Percentiles rank a stretch among this genome's conserved stretches.
phyloP scores from a whole-genome alignment of 2,888 invertebrate genomes.

The Limnephilus marmoratus region DNA sequence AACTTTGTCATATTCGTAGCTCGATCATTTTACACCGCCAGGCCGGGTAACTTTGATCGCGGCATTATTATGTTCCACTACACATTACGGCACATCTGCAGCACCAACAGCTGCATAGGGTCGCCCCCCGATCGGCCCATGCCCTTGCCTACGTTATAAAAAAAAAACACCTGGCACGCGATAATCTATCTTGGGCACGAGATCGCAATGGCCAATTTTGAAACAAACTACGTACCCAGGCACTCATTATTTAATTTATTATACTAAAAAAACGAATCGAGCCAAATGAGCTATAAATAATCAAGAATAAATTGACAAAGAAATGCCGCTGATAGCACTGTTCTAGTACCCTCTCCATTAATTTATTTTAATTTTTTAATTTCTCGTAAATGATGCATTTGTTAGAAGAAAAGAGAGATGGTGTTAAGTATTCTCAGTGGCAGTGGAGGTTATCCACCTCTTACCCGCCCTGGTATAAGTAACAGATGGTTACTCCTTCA shows the following conservation, averaged over 20 bases:
- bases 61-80: neutral
- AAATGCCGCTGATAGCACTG: too few relatives aligned
- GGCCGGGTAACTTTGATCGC: neutral
- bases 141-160: constrained; percentile 27
- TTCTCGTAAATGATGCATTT: neutral
- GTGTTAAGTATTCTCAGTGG: too few relatives aligned
- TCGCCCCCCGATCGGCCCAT: constrained; percentile 19
- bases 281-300: constrained; percentile 4
- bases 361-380: too few relatives aligned
- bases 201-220: constrained; percentile 34
- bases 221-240: neutral
- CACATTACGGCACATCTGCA: constrained; percentile 9
- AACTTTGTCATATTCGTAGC: neutral
- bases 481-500: too few relatives aligned
- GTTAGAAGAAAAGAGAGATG: neutral
- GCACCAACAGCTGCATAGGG: constrained; percentile 34
- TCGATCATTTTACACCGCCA: neutral
- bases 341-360: too few relatives aligned
- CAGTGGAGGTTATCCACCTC: too few relatives aligned
- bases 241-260: neutral
- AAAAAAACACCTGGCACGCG: constrained; percentile 42
- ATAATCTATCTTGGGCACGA: constrained; percentile 43
- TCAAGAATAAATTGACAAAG: neutral
- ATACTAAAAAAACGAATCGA: neutral
- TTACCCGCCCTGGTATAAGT: too few relatives aligned